These are phyloP conservation scores for Lepidotrigona ventralis DNA, from an alignment of 1,140 invertebrate genomes.

Conservation along the genomic window DNA sequence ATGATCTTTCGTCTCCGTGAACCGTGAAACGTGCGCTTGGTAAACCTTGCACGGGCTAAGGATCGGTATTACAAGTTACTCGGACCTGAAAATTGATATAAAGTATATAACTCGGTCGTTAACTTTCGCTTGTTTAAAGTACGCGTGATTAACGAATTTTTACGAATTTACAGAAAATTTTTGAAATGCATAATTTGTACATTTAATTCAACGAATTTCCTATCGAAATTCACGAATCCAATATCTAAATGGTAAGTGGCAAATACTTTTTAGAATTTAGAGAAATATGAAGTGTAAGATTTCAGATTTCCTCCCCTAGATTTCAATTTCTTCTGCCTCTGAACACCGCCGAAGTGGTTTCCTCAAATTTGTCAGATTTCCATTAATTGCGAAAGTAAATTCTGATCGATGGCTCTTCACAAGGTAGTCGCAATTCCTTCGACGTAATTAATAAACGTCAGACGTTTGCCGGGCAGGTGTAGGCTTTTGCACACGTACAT, in stretches of 20 bases:
- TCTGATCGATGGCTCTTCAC: neutral
- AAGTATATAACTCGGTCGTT: neutral
- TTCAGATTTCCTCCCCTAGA: too few relatives aligned
- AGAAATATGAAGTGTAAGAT: too few relatives aligned
- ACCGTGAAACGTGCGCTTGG: neutral
- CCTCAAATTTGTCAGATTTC: neutral
- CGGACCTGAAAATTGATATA: neutral
- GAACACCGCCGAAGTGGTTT: too few relatives aligned
- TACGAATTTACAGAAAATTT: too few relatives aligned
- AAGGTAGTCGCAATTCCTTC: constrained; percentile 12
- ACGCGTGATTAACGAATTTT: too few relatives aligned
- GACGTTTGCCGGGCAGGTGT: constrained; percentile 44
- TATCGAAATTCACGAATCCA: too few relatives aligned
- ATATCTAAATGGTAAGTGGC: too few relatives aligned
- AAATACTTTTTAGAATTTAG: too few relatives aligned
- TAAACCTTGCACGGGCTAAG: neutral
- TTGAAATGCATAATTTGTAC: too few relatives aligned
- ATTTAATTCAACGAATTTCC: too few relatives aligned
- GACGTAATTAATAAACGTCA: constrained; percentile 56
- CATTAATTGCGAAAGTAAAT: neutral
- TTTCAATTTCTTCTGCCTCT: neutral
- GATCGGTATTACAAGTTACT: too few relatives aligned
- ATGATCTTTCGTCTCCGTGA: neutral
- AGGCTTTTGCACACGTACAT: constrained; percentile 34
- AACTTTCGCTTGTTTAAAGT: neutral